These are phyloP conservation scores for Myotis vivesi DNA, from an alignment of 2,797 vertebrate species.

Conservation along the genomic window DNA sequence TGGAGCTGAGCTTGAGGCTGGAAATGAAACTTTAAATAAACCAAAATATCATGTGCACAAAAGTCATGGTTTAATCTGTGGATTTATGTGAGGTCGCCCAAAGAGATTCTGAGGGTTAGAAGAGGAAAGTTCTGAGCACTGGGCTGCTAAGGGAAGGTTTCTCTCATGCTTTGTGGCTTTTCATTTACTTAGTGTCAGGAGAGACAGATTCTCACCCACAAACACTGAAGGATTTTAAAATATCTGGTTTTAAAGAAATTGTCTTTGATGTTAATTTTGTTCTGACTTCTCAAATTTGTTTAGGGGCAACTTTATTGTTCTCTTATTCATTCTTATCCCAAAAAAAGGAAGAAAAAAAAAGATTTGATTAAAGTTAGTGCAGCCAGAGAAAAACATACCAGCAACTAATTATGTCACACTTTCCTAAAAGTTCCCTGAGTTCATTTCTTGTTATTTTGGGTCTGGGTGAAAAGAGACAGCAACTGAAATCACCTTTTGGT, in stretches of 20 bases:
- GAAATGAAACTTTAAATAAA: background rate
- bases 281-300: background rate
- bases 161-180: background rate
- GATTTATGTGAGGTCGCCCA: background rate
- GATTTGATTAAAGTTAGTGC: slow-evolving; percentile 26
- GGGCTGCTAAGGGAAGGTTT: fast-evolving
- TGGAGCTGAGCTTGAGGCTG: background rate
- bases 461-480: slow-evolving; percentile 55
- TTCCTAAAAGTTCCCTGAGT: slow-evolving; percentile 47
- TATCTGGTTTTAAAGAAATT: background rate
- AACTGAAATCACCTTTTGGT: slow-evolving; percentile 75
- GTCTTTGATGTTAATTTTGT: background rate
- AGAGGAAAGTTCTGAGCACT: background rate
- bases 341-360: background rate
- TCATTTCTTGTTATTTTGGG: slow-evolving; percentile 60
- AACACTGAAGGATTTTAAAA: background rate
- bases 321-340: background rate
- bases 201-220: background rate
- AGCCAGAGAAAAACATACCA: slow-evolving; percentile 31
- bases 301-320: background rate
- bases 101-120: background rate
- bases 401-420: background rate
- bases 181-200: background rate
- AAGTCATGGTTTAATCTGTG: background rate
- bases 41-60: background rate